Conservation (phyloP, 64 coral and sea anemone genomes). For the Astreopora myriophthalma region DNA sequence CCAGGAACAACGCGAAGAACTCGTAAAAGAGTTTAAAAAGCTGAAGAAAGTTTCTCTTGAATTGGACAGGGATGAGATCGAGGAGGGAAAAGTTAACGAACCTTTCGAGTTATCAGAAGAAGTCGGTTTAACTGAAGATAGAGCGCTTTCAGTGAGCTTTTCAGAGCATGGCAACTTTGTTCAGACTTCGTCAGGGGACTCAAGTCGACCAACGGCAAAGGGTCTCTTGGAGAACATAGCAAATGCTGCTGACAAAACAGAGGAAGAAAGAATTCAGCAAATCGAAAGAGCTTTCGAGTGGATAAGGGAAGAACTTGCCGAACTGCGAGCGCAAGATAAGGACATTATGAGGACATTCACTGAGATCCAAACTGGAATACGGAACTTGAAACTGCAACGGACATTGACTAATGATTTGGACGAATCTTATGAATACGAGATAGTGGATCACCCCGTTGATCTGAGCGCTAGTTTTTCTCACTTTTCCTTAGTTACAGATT, state of each 20-base stretch:
- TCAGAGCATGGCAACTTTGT: not conserved
- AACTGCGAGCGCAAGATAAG: constrained; percentile 76
- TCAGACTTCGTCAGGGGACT: not conserved
- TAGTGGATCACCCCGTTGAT: not conserved
- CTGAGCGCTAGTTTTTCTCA: constrained; percentile 20
- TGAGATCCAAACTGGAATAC: constrained; percentile 70
- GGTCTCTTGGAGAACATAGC: constrained; percentile 38
- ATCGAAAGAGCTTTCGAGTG: constrained; percentile 72
- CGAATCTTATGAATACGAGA: constrained; percentile 15
- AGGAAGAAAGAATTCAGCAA: constrained; percentile 44
- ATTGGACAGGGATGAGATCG: constrained; percentile 17
- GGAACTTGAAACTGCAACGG: constrained; percentile 62
- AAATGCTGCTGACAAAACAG: constrained; percentile 33
- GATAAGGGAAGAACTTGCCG: constrained; percentile 72
- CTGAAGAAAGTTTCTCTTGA: constrained; percentile 44
- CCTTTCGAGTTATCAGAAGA: not conserved
- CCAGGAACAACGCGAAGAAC: not conserved
- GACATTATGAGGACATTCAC: constrained; percentile 78
- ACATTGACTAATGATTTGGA: not conserved
- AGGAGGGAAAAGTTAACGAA: not conserved
- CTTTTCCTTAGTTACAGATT: constrained; percentile 21
- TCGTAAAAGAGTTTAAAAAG: constrained; percentile 18
- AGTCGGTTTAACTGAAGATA: not conserved
- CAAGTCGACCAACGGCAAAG: constrained; percentile 31
- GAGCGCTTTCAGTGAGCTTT: not conserved